A percentile compares a stretch with the other conserved stretches of the same genome.
These are phyloP conservation scores for Zygaena filipendulae DNA, from an alignment of 2,888 invertebrate genomes.

Conservation along the genomic window DNA sequence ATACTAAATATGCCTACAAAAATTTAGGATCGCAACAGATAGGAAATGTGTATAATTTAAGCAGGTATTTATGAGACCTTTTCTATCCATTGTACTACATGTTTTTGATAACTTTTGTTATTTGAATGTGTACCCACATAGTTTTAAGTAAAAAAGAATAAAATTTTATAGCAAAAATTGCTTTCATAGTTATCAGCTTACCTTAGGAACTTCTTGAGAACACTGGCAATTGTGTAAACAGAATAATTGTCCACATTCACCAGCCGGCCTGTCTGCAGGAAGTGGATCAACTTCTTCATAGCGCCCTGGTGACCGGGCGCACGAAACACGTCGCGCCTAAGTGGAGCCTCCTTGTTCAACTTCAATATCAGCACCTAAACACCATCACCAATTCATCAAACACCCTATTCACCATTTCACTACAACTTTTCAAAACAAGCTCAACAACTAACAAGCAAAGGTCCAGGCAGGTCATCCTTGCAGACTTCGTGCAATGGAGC, in stretches of 20 bases:
- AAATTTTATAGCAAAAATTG: no score
- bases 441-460: conserved; percentile 79
- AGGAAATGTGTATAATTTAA: no score
- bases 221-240: conserved; percentile 98
- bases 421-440: conserved; percentile 8
- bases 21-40: no score
- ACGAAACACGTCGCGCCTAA: conserved; percentile 92
- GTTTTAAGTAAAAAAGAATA: no score
- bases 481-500: conserved; percentile 92
- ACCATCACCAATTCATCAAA: conserved; percentile 19
- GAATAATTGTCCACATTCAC: conserved; percentile 96
- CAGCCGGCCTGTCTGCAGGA: conserved; percentile 87
- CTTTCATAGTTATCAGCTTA: no score
- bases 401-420: conserved; percentile 11
- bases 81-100: no score
- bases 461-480: conserved; percentile 95
- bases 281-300: conserved; percentile 93
- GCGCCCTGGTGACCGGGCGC: conserved; percentile 96
- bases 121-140: no score
- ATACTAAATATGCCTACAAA: no score
- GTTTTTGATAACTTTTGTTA: no score
- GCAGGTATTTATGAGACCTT: no score
- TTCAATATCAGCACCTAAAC: conserved; percentile 88
- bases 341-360: conserved; percentile 93
- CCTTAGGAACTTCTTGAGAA: conserved; percentile 94